These are phyloP conservation scores for Poeciliopsis paucimaculata DNA, from an alignment of 2,797 vertebrate genomes.

Conservation along the genomic window DNA sequence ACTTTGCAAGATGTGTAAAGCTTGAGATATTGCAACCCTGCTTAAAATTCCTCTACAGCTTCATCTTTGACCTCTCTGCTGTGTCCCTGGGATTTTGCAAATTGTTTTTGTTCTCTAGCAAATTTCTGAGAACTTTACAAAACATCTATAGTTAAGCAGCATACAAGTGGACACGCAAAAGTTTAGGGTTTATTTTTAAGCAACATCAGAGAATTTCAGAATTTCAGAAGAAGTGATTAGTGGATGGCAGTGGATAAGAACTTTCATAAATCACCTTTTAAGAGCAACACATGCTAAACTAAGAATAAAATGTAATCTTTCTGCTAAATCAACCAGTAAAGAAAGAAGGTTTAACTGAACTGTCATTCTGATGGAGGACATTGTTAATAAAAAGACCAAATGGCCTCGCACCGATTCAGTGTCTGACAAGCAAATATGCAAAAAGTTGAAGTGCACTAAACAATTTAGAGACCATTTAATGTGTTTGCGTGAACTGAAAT, in stretches of 20 bases:
- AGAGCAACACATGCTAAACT: neutral
- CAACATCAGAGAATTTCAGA: neutral
- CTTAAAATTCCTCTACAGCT: neutral
- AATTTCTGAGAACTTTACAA: neutral
- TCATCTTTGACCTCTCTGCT: neutral
- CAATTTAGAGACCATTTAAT: constrained; percentile 4
- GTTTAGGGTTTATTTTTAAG: neutral
- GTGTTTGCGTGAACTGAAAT: constrained; percentile 13
- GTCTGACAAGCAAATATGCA: constrained; percentile 8
- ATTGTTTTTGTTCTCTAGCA: neutral
- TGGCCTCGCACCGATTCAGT: neutral
- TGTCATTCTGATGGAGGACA: neutral
- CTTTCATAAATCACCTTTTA: neutral
- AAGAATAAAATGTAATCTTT: neutral
- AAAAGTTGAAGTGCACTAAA: constrained; percentile 5
- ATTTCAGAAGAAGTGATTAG: neutral
- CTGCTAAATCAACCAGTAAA: neutral
- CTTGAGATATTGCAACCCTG: neutral
- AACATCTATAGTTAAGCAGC: neutral
- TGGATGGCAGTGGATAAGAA: neutral
- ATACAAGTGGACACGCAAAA: neutral
- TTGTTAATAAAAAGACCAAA: neutral
- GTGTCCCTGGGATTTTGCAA: neutral
- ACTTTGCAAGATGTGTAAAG: neutral
- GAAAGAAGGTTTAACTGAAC: neutral